Conservation (phyloP, 35 echinoderm and acorn worm species). For the Ophioderma brevispina region DNA sequence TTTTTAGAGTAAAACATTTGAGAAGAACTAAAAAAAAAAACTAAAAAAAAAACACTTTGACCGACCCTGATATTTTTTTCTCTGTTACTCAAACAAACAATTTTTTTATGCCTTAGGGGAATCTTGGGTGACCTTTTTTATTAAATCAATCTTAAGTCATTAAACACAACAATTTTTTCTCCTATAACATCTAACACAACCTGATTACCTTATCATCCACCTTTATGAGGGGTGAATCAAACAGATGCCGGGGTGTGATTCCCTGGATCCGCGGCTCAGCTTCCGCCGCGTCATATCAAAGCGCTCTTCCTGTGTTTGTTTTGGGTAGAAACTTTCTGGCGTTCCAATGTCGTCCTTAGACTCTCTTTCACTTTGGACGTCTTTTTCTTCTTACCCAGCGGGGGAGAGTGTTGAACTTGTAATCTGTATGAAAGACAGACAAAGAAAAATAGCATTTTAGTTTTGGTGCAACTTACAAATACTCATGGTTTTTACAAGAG, state of each 20-base stretch:
- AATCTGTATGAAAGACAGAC: conserved; percentile 2
- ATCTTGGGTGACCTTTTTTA: too few species aligned
- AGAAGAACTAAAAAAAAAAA: too few species aligned
- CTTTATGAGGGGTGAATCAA: conserved; percentile 42
- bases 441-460: background rate
- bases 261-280: conserved; percentile 43
- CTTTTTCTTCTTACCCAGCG: conserved; percentile 32
- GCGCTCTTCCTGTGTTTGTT: conserved; percentile 41
- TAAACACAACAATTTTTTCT: too few species aligned
- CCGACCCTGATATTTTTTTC: too few species aligned
- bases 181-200: too few species aligned
- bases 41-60: too few species aligned
- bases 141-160: too few species aligned
- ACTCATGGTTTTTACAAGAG: too few species aligned
- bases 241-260: background rate
- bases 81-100: too few species aligned
- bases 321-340: background rate
- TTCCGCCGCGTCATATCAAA: conserved; percentile 66
- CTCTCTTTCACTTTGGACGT: conserved; percentile 16
- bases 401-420: conserved; percentile 40
- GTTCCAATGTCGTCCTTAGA: conserved; percentile 12
- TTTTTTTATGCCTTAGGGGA: too few species aligned
- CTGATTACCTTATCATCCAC: background rate
- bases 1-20: too few species aligned
- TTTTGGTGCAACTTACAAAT: too few species aligned